Evolutionary conservation across 2,797 vertebrate species (phyloP).

Genomic region (Delichon dasypus): DNA sequence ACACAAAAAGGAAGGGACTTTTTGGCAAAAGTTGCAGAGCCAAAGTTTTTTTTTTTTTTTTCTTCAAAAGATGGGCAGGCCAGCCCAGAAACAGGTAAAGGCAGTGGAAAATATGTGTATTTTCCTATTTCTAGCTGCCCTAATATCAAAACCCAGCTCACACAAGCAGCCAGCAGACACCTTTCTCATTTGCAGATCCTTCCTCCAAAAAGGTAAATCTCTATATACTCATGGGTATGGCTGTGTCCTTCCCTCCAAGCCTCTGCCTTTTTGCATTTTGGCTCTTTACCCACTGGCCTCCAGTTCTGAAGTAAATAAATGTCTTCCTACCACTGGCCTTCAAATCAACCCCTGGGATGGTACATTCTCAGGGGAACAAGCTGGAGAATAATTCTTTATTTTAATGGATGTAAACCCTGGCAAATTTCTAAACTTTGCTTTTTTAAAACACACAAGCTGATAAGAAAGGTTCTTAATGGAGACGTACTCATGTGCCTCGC

Average conservation of each 20-base stretch:
- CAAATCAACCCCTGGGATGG: not conserved
- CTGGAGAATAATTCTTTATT: not conserved
- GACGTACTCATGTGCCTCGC: not conserved
- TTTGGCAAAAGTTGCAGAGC: not conserved
- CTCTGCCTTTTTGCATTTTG: not conserved
- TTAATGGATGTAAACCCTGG: not conserved
- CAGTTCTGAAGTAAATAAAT: not conserved
- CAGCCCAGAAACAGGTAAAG: not conserved
- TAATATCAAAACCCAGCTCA: not conserved
- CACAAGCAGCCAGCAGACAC: not conserved
- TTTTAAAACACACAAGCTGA: not conserved
- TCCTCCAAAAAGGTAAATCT: not conserved
- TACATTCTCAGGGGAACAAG: not conserved
- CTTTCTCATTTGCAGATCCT: not conserved
- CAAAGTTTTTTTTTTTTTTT: not conserved
- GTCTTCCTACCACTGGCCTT: not conserved
- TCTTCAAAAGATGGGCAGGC: not conserved
- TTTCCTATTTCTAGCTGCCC: not conserved
- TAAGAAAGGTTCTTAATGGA: slow-evolving; percentile 34
- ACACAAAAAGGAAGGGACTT: not conserved
- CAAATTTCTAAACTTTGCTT: not conserved
- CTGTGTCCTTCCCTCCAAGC: not conserved
- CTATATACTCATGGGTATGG: not conserved
- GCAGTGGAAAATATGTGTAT: not conserved
- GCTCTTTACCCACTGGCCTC: not conserved